Base-by-base conservation (phyloP, 2,113 vertebrate genomes). In the Nesogale talazaci region DNA sequence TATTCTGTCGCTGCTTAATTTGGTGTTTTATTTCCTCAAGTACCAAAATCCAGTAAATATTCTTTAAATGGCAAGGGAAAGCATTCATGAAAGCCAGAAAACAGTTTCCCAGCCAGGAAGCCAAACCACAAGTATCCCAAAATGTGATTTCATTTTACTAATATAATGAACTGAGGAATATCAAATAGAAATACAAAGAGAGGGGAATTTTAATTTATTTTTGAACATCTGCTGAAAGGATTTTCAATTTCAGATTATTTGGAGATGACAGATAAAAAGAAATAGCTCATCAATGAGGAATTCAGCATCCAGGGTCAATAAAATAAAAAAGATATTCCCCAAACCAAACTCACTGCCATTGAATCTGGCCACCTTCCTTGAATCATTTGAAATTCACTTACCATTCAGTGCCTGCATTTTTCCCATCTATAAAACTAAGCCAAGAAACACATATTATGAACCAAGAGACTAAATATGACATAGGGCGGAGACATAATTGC, bases 81-180 rank as follows among this genome's bases (percentile, higher is more conserved):
- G 29, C 38, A 90, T 94, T 96, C 81, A 89, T 77, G 90, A 87
- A 92, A 96, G 93, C 87, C 56, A 95, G 92, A 76, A 96, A 70
- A 6, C 0, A 76, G 69, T 95, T 96, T 97, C 74, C 94, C 65
- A 95, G 78, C 83, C 91, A 87, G 77, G 23, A 84, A 95, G 96
- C 92, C 96, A 97, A 97, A 95, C 94, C 89, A 93, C 85, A 95
- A 84, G 63, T 81, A 95, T 85, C 89, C 89, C 85, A 94, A 90
- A 94, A 96, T 96, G 86, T 77, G 27, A 92, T 94, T 97, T 92
- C 69, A 59, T 82, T 89, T 95, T 94, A 96, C 94, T 92, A 95
- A 82, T 23, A 79, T 69, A 94, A 94, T 57, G 31, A 77, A 69
- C 82, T 56, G 72, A 86, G 95, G 72, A 94, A 36, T 8, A 85